These are phyloP conservation scores for Struthio camelus DNA, from an alignment of 2,113 vertebrate genomes.

Conservation along the genomic window DNA sequence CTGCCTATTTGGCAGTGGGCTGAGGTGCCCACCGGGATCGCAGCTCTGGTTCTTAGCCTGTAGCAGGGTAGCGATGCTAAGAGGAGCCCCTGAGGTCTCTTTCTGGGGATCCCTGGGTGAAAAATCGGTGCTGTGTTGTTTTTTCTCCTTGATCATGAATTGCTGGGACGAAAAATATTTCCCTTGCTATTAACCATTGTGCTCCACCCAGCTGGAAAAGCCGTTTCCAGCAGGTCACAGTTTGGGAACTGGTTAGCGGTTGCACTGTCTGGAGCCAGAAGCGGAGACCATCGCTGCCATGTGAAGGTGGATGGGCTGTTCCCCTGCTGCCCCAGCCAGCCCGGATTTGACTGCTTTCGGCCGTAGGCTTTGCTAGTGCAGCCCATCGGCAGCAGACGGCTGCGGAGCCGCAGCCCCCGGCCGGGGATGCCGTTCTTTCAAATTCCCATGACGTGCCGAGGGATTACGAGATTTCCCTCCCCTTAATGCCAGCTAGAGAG, in stretches of 20 bases:
- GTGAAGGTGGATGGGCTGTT: neutral
- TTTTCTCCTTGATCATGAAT: neutral
- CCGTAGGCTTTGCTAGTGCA: neutral
- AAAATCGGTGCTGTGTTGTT: neutral
- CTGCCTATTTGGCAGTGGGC: neutral
- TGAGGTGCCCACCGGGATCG: neutral
- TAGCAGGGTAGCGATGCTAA: neutral
- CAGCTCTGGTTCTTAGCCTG: neutral
- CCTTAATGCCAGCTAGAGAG: neutral
- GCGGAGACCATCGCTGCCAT: neutral
- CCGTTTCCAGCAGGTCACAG: neutral
- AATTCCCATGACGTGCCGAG: neutral
- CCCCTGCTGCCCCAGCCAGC: neutral
- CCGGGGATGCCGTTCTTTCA: neutral
- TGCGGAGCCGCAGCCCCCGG: neutral
- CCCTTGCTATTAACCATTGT: neutral
- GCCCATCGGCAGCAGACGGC: neutral
- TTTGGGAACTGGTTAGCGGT: accelerated
- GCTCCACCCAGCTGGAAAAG: constrained; percentile 14
- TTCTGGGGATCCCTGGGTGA: neutral
- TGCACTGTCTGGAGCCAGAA: accelerated
- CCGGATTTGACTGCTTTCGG: too few species aligned
- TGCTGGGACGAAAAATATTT: constrained; percentile 31
- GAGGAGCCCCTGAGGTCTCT: neutral
- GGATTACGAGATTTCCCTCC: constrained; percentile 26